A percentile compares a stretch with the other conserved stretches of the same genome.
These are phyloP conservation scores for Corythaeola cristata DNA, from an alignment of 2,113 vertebrate genomes.

Conservation along the genomic window DNA sequence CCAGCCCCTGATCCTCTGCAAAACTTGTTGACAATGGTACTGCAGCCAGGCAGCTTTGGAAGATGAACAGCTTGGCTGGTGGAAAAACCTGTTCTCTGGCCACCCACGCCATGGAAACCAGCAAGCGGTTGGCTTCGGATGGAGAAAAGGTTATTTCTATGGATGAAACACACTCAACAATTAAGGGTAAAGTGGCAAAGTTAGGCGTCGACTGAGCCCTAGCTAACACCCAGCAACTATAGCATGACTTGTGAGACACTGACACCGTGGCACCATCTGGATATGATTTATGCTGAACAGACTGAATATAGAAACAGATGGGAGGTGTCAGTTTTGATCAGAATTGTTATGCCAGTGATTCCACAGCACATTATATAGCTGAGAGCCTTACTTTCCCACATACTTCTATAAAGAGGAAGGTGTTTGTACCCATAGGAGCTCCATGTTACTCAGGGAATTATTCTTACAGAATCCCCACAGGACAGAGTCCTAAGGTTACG, in stretches of 20 bases:
- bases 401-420: slow-evolving; percentile 20
- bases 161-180: neutral
- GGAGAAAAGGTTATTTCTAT: slow-evolving; percentile 33
- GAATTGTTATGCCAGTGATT: slow-evolving; percentile 39
- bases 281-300: slow-evolving; percentile 48
- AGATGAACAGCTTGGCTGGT: slow-evolving; percentile 34
- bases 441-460: neutral
- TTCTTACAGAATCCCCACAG: neutral
- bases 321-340: slow-evolving; percentile 55
- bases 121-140: slow-evolving; percentile 31
- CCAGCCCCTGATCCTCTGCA: slow-evolving; percentile 48
- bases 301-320: slow-evolving; percentile 62
- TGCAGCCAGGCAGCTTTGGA: slow-evolving; percentile 33
- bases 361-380: neutral
- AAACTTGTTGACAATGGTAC: slow-evolving; percentile 56
- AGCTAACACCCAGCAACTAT: neutral
- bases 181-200: slow-evolving; percentile 32
- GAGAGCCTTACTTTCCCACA: slow-evolving; percentile 14
- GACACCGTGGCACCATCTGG: slow-evolving; percentile 53
- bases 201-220: neutral
- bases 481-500: neutral
- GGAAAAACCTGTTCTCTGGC: slow-evolving; percentile 43
- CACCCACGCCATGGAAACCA: slow-evolving; percentile 31
- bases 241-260: slow-evolving; percentile 47
- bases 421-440: neutral